These are phyloP conservation scores for Luffia ferchaultella DNA, from an alignment of 2,888 invertebrate species.

Conservation along the genomic window DNA sequence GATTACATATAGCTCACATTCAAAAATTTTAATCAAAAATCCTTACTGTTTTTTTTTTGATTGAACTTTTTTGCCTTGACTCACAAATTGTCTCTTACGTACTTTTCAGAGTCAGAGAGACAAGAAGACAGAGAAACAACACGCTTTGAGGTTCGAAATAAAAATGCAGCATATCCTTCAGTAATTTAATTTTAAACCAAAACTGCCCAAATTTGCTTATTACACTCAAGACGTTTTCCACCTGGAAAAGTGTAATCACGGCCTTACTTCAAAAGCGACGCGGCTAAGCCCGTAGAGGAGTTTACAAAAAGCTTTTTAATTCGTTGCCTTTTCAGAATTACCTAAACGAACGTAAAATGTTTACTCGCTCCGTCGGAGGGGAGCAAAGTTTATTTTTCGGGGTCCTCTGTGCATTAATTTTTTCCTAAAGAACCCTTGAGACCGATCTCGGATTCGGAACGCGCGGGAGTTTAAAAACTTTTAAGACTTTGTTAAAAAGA, in stretches of 20 bases:
- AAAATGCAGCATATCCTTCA: too few relatives aligned
- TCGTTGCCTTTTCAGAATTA: conserved; percentile 27
- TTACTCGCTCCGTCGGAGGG: conserved; percentile 37
- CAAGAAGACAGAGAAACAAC: too few relatives aligned
- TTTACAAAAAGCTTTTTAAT: conserved; percentile 33
- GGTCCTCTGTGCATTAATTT: conserved; percentile 55
- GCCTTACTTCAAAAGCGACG: neutral
- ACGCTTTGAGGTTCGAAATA: too few relatives aligned
- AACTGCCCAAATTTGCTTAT: too few relatives aligned
- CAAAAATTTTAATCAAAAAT: too few relatives aligned
- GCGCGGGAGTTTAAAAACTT: conserved; percentile 47
- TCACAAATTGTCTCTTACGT: too few relatives aligned
- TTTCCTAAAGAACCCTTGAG: conserved; percentile 46
- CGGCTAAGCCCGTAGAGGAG: conserved; percentile 14
- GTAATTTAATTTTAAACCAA: too few relatives aligned
- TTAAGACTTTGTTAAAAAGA: conserved; percentile 53
- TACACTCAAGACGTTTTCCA: too few relatives aligned
- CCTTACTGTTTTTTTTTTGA: too few relatives aligned
- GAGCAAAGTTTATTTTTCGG: conserved; percentile 36
- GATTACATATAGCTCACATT: too few relatives aligned
- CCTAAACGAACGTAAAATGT: conserved; percentile 54
- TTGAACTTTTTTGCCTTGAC: too few relatives aligned
- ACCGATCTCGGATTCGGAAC: conserved; percentile 54
- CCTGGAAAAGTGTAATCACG: neutral
- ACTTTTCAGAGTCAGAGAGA: too few relatives aligned